Conservation (phyloP, 2,888 invertebrate species). For the Drosophila emarginata region DNA sequence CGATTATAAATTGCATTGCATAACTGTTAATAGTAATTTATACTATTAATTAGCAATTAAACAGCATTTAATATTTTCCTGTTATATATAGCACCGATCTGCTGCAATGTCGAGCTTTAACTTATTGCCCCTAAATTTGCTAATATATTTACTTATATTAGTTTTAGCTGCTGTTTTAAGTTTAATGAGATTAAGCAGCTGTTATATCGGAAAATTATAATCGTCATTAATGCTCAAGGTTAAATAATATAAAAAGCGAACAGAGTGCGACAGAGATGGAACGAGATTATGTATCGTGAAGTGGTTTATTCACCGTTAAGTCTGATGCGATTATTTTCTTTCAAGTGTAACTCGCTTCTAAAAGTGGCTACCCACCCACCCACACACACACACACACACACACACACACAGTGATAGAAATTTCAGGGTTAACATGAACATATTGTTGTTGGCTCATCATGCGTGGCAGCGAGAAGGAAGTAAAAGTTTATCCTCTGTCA, state of each 20-base stretch:
- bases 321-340: slow-evolving; percentile 20
- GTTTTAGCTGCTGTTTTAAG: not conserved
- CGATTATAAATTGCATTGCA: too few relatives aligned
- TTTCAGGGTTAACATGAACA: slow-evolving; percentile 81
- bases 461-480: slow-evolving; percentile 42
- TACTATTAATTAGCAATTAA: too few relatives aligned
- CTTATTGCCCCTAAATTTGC: too few relatives aligned
- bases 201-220: not conserved
- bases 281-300: not conserved
- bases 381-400: slow-evolving; percentile 10
- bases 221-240: not conserved
- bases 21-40: too few relatives aligned
- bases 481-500: slow-evolving; percentile 33
- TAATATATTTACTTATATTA: too few relatives aligned
- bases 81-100: too few relatives aligned
- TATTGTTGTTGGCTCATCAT: slow-evolving; percentile 80
- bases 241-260: not conserved
- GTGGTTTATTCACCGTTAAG: slow-evolving; percentile 15
- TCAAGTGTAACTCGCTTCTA: slow-evolving; percentile 22
- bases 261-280: not conserved
- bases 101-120: too few relatives aligned
- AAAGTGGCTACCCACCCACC: not conserved
- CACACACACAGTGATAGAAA: slow-evolving; percentile 23
- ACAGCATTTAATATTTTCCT: too few relatives aligned
- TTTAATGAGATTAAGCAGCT: not conserved